Percentiles rank a stretch among this genome's conserved stretches.
phyloP scores from a whole-genome alignment of 2,797 vertebrate species.

The Sebastes nivosus region DNA sequence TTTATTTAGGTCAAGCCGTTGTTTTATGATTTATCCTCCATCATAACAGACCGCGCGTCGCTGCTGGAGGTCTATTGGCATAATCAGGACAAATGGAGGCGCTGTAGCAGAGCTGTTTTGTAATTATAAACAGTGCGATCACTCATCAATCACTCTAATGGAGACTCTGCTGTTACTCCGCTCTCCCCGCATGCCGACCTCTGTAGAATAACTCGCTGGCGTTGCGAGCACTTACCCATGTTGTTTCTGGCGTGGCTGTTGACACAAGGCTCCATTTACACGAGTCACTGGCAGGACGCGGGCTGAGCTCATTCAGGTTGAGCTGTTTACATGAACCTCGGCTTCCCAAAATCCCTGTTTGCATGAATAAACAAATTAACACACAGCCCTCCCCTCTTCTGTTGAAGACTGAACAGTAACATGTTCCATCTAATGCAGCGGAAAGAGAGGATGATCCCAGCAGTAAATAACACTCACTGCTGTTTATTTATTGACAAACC shows the following conservation, averaged over 20 bases:
- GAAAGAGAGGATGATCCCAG: neutral
- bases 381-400: neutral
- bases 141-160: conserved; percentile 65
- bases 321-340: conserved; percentile 9
- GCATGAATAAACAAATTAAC: conserved; percentile 20
- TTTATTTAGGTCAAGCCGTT: conserved; percentile 38
- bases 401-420: neutral
- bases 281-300: neutral
- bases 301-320: conserved; percentile 22
- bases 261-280: neutral
- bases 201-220: neutral
- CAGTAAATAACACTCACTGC: neutral
- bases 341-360: conserved; percentile 20
- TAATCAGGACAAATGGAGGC: conserved; percentile 66
- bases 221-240: neutral
- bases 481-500: neutral
- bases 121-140: conserved; percentile 61
- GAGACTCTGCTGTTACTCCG: conserved; percentile 23
- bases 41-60: neutral
- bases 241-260: neutral
- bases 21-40: conserved; percentile 15
- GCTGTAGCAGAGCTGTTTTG: conserved; percentile 47
- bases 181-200: neutral
- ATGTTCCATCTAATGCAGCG: neutral
- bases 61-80: conserved; percentile 51